These are phyloP conservation scores for Fopius arisanus DNA, from an alignment of 1,140 invertebrate species.

Conservation along the genomic window DNA sequence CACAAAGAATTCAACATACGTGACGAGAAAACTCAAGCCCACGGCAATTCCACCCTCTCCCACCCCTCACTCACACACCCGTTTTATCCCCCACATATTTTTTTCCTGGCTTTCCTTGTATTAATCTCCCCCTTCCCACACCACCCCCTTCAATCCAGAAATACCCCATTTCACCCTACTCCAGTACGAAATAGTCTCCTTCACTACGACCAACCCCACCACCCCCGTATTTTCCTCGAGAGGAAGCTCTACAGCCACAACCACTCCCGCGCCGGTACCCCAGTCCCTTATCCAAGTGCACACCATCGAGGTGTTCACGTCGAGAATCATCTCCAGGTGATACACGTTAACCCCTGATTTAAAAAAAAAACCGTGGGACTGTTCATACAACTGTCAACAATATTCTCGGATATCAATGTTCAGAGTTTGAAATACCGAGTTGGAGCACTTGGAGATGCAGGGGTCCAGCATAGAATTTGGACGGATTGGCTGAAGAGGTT, in stretches of 20 bases:
- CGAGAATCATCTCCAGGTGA: not conserved
- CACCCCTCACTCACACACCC: not conserved
- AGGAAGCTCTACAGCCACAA: not conserved
- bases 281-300: conserved; percentile 25
- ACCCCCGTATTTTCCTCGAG: not conserved
- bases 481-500: conserved; percentile 22
- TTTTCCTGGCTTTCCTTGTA: not conserved
- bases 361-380: too few relatives aligned
- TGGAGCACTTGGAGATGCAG: not conserved
- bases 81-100: not conserved
- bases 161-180: not conserved
- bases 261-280: conserved; percentile 24
- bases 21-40: not conserved
- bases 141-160: not conserved
- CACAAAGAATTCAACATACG: not conserved
- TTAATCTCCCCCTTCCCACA: not conserved
- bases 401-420: too few relatives aligned
- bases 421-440: not conserved
- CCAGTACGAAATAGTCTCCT: not conserved
- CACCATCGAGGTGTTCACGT: conserved; percentile 15
- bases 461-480: not conserved
- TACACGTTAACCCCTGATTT: not conserved
- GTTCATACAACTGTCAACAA: too few relatives aligned
- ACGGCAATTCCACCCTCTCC: not conserved
- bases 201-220: conserved; percentile 5